Base-by-base conservation (phyloP, 2,888 invertebrate species). In the Brachyptera putata region DNA sequence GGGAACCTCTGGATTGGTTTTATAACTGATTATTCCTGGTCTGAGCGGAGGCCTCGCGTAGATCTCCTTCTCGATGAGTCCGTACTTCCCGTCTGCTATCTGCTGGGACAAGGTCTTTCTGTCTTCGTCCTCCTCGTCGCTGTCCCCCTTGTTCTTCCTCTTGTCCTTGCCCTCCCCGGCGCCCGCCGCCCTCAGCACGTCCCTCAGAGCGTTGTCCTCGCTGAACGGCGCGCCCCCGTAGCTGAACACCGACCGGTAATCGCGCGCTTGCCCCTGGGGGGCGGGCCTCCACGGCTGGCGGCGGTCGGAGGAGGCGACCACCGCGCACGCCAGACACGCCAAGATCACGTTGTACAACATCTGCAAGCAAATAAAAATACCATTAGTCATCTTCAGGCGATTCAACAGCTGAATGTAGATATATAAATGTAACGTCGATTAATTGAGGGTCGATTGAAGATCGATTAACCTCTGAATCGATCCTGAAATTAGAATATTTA, bases 61-160 rank as follows among this genome's bases (percentile, higher is more conserved):
- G 63, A 92, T 80, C 74, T 92, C 91, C 69, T 88, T 87, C 71
- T 92, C 91, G 66, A 93, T 91, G 4, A 93, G 78, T 30, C 91
- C 92, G 75, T 93, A 93, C 76, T 92, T 92, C 41, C 92, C 93
- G 71, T 93, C 93, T 62, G 88, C 87, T 67, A 92, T 91, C 76
- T 92, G 92, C 76, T 92, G 91, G n/a, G 90, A 84, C 36, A 92
- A 77, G 3, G 91, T 91, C 73, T 92, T 92, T 73, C 85, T 87
- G 25, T 87, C 86, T 65, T 91, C 91, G 63, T 87, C 87, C 61
- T 78, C 76, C 26, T 75, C 70, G 68, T 61, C 64, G 46, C 53
- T 58, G n/a, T 48, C 48, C 14, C 56, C 34, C 30, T 56, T 56
- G 68, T 76, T 65, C 7, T 68, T 64, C 11, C 56, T 77, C 14